Conservation (phyloP, 1,140 invertebrate genomes). For the Armadillidium nasatum region DNA sequence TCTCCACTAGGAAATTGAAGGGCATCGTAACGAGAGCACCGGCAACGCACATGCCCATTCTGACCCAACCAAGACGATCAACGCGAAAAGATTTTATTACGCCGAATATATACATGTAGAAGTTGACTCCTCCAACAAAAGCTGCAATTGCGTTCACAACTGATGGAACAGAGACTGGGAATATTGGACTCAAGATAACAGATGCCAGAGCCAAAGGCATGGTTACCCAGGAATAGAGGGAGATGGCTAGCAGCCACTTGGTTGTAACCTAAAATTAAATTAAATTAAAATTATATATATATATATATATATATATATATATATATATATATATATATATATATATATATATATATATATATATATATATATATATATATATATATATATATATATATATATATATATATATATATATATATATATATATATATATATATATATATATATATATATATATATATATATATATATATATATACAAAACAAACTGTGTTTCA, state of each 20-base stretch:
- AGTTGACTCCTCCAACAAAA: constrained; percentile 82
- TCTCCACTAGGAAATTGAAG: constrained; percentile 87
- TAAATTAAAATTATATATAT: no score
- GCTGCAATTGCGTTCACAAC: constrained; percentile 77
- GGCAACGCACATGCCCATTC: constrained; percentile 72
- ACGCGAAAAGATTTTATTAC: constrained; percentile 90
- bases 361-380: no score
- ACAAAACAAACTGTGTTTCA: no score
- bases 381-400: no score
- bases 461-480: no score
- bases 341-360: no score
- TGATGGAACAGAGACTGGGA: constrained; percentile 78
- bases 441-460: no score
- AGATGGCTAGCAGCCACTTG: constrained; percentile 69
- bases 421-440: no score
- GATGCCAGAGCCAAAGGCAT: constrained; percentile 88
- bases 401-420: no score
- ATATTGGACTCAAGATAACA: constrained; percentile 72
- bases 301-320: no score
- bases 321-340: no score
- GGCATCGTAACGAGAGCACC: constrained; percentile 84
- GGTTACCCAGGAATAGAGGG: constrained; percentile 93
- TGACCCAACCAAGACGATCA: constrained; percentile 72
- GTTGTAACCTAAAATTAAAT: constrained; percentile 26
- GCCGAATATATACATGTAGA: constrained; percentile 95